phyloP scores from a whole-genome alignment of 2,113 vertebrate genomes.

The Spea bombifrons region DNA sequence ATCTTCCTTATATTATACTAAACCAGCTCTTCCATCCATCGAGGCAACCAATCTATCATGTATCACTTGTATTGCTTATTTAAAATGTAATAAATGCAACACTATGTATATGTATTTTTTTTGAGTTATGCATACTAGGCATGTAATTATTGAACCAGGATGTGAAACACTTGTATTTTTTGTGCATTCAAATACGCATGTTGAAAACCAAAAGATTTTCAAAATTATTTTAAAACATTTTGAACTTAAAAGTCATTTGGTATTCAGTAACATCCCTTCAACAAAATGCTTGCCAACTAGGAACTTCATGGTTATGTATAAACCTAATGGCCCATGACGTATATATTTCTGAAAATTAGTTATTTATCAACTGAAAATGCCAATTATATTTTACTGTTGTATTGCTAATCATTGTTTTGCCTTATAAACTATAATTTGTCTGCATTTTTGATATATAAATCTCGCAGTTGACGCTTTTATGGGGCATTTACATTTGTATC shows the following conservation, averaged over 20 bases:
- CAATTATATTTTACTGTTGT: constrained; percentile 47
- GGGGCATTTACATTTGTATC: constrained; percentile 39
- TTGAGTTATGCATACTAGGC: too few relatives aligned
- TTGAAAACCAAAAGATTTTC: too few relatives aligned
- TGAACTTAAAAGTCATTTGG: constrained; percentile 3
- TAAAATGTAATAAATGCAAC: too few relatives aligned
- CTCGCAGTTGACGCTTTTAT: constrained; percentile 37
- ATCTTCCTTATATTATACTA: too few relatives aligned
- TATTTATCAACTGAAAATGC: constrained; percentile 47
- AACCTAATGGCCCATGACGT: constrained; percentile 46
- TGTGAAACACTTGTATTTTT: too few relatives aligned
- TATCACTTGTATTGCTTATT: too few relatives aligned
- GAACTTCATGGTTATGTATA: constrained; percentile 47
- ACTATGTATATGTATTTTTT: too few relatives aligned
- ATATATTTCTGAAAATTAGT: constrained; percentile 48
- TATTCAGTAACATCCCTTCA: constrained; percentile 36
- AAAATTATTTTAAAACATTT: too few relatives aligned
- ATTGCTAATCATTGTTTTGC: constrained; percentile 45
- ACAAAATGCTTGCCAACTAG: constrained; percentile 32
- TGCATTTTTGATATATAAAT: constrained; percentile 44
- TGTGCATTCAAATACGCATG: too few relatives aligned
- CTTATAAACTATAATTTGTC: constrained; percentile 46
- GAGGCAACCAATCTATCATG: too few relatives aligned
- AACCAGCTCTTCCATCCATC: too few relatives aligned
- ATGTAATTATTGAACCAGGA: too few relatives aligned